Evolutionary conservation across 2,888 invertebrate genomes (phyloP), one percentile per base, ranked within the genome.

Genomic region (Prosapia bicincta): DNA sequence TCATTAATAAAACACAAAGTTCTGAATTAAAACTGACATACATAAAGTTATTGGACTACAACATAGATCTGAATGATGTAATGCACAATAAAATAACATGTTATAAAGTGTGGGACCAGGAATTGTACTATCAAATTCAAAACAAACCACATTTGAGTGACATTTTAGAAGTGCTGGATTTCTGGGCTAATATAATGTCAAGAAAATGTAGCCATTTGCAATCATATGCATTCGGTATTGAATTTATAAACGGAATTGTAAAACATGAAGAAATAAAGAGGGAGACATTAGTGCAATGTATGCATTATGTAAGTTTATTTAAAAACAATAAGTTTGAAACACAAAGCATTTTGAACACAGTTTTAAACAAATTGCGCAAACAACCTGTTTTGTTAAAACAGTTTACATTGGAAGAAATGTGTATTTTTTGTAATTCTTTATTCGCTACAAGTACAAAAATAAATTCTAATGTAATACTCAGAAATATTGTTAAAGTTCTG

Each of bases 391-490:
- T 66, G 7, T 28, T 72, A 20, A 26, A 66, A 20, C 23, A 10
- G 30, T 20, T 66, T 54, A 72, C 65, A 26, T 26, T 26, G 54
- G 26, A 26, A 65, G 26, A 72, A 72, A 26, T 72, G 65, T 54
- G 65, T 20, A 72, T 72, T 65, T 72, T 72, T 72, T 65, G 72
- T 65, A 72, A 66, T 54, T 72, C 72, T 0, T 6, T 72, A 26
- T 72, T 65, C 66, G 30, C 54, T 66, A 72, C 72, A 28, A 30
- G 72, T 72, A 72, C 72, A 65, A 72, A 72, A 66, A 28, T 72
- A 28, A 72, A n/a, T 28, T 26, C 65, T 7, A 66, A 66, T 28
- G 26, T 26, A 30, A 15, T 72, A 66, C 20, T 72, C 2, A 25
- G 26, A n/a, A n/a, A 43, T 26, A 54, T 72, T 65, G 65, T 72